Conservation (phyloP, 2,797 vertebrate species). For the Siniperca scherzeri region DNA sequence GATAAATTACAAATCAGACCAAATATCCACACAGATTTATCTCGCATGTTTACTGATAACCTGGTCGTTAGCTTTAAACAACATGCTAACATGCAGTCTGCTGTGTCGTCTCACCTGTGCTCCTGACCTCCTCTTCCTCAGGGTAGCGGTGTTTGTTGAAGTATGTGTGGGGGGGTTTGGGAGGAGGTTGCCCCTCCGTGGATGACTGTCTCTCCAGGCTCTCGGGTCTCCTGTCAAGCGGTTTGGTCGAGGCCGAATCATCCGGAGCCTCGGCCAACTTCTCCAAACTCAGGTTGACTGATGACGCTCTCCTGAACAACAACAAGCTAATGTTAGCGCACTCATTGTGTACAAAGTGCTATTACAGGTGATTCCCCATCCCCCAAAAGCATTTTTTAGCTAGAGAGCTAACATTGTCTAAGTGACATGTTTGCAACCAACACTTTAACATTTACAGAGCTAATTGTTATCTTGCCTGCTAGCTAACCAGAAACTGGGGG, state of each 20-base stretch:
- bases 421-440: neutral
- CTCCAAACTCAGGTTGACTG: constrained; percentile 61
- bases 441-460: too few relatives aligned
- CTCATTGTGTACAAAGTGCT: neutral
- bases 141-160: constrained; percentile 79
- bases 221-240: neutral
- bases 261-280: constrained; percentile 49
- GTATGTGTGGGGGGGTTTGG: constrained; percentile 85
- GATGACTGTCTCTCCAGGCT: constrained; percentile 44
- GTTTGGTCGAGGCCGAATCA: neutral
- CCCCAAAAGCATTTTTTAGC: too few relatives aligned
- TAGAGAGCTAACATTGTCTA: too few relatives aligned
- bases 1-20: neutral
- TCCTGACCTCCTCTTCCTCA: constrained; percentile 42
- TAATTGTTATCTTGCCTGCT: neutral
- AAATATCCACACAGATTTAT: neutral
- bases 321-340: neutral
- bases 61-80: too few relatives aligned
- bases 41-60: too few relatives aligned
- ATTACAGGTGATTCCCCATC: too few relatives aligned
- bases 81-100: neutral
- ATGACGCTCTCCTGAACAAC: constrained; percentile 54
- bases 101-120: constrained; percentile 55
- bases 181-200: constrained; percentile 66
- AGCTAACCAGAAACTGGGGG: neutral